phyloP scores from a whole-genome alignment of 2,113 vertebrate genomes.

The Turnix velox region DNA sequence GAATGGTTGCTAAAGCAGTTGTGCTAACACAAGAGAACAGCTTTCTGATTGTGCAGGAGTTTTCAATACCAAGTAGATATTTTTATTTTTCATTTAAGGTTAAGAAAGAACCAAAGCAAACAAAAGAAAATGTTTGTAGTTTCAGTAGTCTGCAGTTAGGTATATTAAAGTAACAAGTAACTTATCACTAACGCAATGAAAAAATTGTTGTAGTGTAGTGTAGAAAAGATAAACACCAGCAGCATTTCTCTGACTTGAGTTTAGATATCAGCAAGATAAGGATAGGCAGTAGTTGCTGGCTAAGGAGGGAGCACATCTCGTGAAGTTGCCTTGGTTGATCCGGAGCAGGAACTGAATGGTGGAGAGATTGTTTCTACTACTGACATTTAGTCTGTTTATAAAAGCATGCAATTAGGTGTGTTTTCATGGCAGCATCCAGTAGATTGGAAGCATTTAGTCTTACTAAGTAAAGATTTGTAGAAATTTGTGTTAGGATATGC shows the following conservation, averaged over 20 bases:
- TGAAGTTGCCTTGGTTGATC: neutral
- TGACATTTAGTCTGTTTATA: neutral
- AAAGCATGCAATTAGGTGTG: neutral
- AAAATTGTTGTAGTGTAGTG: neutral
- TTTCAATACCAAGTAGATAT: neutral
- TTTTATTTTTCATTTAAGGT: neutral
- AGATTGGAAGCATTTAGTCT: neutral
- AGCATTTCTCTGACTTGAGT: neutral
- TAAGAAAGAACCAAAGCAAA: neutral
- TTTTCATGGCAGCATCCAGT: neutral
- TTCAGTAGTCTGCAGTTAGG: neutral
- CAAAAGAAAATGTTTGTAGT: neutral
- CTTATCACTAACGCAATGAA: neutral
- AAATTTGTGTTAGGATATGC: neutral
- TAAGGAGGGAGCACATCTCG: neutral
- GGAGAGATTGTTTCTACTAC: neutral
- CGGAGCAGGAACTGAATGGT: neutral
- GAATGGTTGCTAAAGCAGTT: neutral
- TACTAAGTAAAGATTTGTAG: neutral
- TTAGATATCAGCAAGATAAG: neutral
- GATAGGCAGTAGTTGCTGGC: neutral
- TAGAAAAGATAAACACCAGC: neutral
- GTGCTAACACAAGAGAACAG: neutral
- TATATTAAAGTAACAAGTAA: neutral
- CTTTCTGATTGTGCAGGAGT: neutral